Base-by-base conservation (phyloP, 2,797 vertebrate species). In the Epinephelus malabaricus region DNA sequence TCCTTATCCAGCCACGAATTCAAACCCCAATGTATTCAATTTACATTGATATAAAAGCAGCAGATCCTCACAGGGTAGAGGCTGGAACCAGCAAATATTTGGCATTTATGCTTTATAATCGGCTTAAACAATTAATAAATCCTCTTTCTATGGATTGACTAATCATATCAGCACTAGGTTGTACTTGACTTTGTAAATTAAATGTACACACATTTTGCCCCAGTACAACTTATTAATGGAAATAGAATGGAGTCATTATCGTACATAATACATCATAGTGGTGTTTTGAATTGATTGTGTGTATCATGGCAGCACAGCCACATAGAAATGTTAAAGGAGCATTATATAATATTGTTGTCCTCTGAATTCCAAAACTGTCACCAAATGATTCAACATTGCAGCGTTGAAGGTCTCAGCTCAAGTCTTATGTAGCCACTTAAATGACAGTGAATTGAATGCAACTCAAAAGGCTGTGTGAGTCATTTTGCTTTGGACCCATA, bases 401-500 rank as follows among this genome's bases (percentile, higher is more conserved):
- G 17, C 7, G 38, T 65, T 30, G 11, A 50, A 64, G 34, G 38
- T 56, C 62, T 82, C 46, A 7, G 34, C 51, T 64, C 13, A 8
- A 47, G 34, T 55, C 68, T 66, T 56, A 53, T 54, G 38, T 1
- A 53, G 64, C 70, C 21, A 47, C 65, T 67, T 63, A 45, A 56
- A 50, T 73, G 63, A 25, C 59, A 45, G 30, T 50, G 50, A 62
- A 66, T 25, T 77, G 58, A 79, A 55, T 9, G 21, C 45, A 25
- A 49, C 54, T 72, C 58, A 60, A 51, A 66, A 54, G 63, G 45
- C 65, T 49, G 46, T 2, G 46, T 67, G 78, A 83, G 63, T 79
- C 76, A 76, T 77, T 81, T 72, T 62, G 30, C 50, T 51, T 56
- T 81, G 61, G 67, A 85, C n/a, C 40, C 19, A 11, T 30, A 64